Evolutionary conservation across 2,113 vertebrate genomes (phyloP).

Genomic region (Rattus rattus): DNA sequence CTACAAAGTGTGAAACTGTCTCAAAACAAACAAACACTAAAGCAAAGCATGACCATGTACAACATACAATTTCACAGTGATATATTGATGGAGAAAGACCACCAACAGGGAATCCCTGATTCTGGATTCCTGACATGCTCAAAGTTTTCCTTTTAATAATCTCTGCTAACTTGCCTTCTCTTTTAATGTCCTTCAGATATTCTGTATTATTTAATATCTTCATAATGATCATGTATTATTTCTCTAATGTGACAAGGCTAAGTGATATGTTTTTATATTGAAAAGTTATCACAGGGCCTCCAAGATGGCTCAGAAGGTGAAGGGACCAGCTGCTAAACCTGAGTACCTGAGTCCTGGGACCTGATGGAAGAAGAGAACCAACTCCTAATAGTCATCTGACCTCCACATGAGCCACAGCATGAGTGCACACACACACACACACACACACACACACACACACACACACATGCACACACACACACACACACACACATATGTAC

Average conservation of each 20-base stretch:
- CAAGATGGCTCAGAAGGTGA: not conserved
- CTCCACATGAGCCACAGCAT: not conserved
- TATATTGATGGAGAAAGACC: not conserved
- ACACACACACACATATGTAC: not conserved
- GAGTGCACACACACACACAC: not conserved
- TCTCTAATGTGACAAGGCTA: not conserved
- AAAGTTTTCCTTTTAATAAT: conserved; percentile 8
- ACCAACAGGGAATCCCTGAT: not conserved
- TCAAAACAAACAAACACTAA: not conserved
- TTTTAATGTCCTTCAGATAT: conserved; percentile 6
- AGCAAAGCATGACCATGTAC: not conserved
- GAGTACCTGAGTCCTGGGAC: not conserved
- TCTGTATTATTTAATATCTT: not conserved
- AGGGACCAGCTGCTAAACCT: not conserved
- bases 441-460: not conserved
- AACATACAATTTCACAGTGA: not conserved
- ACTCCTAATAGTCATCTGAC: not conserved
- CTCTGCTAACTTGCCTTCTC: not conserved
- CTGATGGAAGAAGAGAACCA: not conserved
- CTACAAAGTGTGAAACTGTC: not conserved
- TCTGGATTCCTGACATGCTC: not conserved
- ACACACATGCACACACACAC: not conserved
- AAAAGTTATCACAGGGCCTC: not conserved
- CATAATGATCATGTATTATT: not conserved
- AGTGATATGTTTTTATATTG: conserved; percentile 10